Evolutionary conservation across 2,888 invertebrate genomes (phyloP), one percentile per base, ranked within the genome.

Genomic region (Dasysyrphus tricinctus): DNA sequence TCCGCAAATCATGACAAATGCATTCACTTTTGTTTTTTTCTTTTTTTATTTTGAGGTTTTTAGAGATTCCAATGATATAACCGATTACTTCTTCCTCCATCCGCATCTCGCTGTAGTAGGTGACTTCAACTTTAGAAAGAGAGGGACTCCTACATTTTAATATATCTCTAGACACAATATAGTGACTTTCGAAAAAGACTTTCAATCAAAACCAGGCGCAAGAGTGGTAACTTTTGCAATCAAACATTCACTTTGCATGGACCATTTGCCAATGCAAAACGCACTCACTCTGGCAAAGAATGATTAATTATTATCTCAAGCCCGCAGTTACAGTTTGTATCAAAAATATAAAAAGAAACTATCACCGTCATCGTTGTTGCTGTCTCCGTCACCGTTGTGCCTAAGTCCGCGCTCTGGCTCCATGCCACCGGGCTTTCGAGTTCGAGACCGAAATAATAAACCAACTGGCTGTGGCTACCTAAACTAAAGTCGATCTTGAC

Each of bases 201-300:
- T 85, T 85, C 85, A 81, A 85, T 85, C 81, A 85, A 85, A 51
- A 51, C 56, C 37, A 47, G 47, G 29, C 63, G 29, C 63, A 69
- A 54, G 12, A 16, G 37, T 51, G 19, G 61, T 54, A 39, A 29
- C 74, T 76, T 63, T 76, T 74, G 80, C 77, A 85, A 85, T 85
- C 81, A 81, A 81, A 81, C 85, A 81, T 85, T 85, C 85, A 85
- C 85, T 85, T 85, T 85, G 81, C 81, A 85, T 85, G 85, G 69
- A 77, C 81, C 81, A 78, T 81, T 81, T 81, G 84, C 80, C 79
- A 57, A 61, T 83, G 78, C 80, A 85, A 77, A 80, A 76, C 75
- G 84, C 80, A 80, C 76, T 14, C 47, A 67, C 77, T 63, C 16
- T 39, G 67, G 76, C 69, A 29, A 69, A 69, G 69, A 69, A 81